Evolutionary conservation across 2,113 vertebrate species (phyloP), one percentile per base, ranked within the genome.

Genomic region (Cinclus cinclus): DNA sequence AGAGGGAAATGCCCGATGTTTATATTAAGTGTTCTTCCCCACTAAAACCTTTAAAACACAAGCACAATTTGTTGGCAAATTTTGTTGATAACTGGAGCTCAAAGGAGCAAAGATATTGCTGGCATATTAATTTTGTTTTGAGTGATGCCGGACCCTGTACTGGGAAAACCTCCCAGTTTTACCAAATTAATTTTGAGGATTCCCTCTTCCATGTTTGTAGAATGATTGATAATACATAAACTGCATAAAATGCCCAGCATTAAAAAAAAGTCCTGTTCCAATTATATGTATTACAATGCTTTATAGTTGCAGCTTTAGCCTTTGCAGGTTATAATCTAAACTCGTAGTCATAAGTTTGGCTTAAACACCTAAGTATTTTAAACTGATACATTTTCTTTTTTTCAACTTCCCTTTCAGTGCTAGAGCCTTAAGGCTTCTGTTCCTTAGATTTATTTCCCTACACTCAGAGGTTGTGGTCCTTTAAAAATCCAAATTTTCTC

Each of bases 51-150:
- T 83, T 90, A 79, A 47, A 95, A 97, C 95, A 97, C 77, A 96
- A 95, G 94, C 82, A 79, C 19, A 86, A 53, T 96, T 91, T 91
- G 89, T 92, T 96, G 94, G n/a, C 52, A 87, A 92, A 94, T 96
- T 78, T 6, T 44, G 59, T 22, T 24, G 44, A 47, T 85, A 78
- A 64, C 47, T 67, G 55, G 12, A 91, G 58, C 44, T 95, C 49
- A 52, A 65, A 91, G 58, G 30, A 87, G 20, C 21, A 74, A 70
- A 44, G 55, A 46, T 46, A 46, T 76, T 60, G 7, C 35, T 39
- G 58, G 60, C 90, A 85, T 86, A 69, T 35, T 82, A 44, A 58
- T 83, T 63, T 39, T 74, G 30, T 55, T 63, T 46, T 84, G 62
- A 75, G 78, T n/a, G 93, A 80, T 53, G n/a, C 21, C 70, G 62